Base-by-base conservation (phyloP, 2,888 invertebrate genomes). In the Perizoma affinitatum region DNA sequence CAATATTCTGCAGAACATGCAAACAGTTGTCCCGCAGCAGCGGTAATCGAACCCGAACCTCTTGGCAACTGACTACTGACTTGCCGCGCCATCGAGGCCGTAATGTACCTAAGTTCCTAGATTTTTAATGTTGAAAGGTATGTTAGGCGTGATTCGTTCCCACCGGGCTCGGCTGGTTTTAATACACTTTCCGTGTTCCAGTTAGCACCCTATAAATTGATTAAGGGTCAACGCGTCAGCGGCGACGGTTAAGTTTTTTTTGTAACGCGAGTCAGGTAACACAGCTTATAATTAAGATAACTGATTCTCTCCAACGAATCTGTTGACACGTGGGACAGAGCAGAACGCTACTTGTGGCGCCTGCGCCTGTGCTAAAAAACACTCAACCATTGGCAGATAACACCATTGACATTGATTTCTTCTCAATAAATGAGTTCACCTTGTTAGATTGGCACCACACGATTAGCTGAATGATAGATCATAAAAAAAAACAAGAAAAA, bases 181-280 rank as follows among this genome's bases (percentile, higher is more conserved):
- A 92, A 91, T 90, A 90, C 91, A 90, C 89, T 91, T 91, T 92
- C 87, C 90, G 81, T 92, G 91, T 92, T 87, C 87, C 87, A 91
- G 88, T 92, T 92, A 92, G 91, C 91, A 90, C 90, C 87, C 83
- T 88, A 90, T 91, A 91, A 92, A 92, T 92, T 91, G 90, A 91
- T 90, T 90, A 88, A 84, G 88, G 88, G 84, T 81, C 83, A 74
- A 84, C 88, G 87, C 88, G 84, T 80, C 83, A 74, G 85, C 88
- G 87, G 85, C 87, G 84, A 80, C 83, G 84, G 80, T 80, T 87
- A 84, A 80, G 83, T 80, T 83, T 86, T 88, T 91, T 88, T 90
- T 89, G 81, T 86, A 78, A 73, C 67, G 69, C 71, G 80, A 78
- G 79, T 81, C 86, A 87, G 86, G 86, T 86, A 87, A 80, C 76